A percentile compares a stretch with the other conserved stretches of the same genome.
These are phyloP conservation scores for Stictocephala bisonia DNA, from an alignment of 2,888 invertebrate species.

Conservation along the genomic window DNA sequence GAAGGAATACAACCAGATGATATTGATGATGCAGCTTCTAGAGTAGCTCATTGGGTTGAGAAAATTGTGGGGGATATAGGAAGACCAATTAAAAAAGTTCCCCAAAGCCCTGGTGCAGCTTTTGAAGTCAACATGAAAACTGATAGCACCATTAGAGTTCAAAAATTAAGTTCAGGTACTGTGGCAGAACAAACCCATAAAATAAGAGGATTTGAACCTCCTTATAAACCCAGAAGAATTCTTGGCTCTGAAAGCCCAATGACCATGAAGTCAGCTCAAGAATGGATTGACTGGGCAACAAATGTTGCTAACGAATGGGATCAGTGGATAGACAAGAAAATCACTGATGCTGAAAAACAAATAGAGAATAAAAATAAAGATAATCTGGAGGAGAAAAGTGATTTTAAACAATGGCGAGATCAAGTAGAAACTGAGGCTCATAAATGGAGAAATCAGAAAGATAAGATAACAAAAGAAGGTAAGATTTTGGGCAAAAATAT, in stretches of 20 bases:
- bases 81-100: background rate
- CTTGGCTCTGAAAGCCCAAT: constrained; percentile 21
- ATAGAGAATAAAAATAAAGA: background rate
- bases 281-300: constrained; percentile 52
- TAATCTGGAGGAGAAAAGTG: background rate
- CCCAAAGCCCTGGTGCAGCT: constrained; percentile 2
- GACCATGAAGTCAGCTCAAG: constrained; percentile 9
- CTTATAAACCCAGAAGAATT: constrained; percentile 7
- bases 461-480: constrained; percentile 22
- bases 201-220: constrained; percentile 3
- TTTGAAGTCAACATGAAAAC: constrained; percentile 29
- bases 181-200: constrained; percentile 1
- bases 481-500: constrained; percentile 32
- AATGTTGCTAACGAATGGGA: constrained; percentile 51
- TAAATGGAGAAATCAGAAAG: constrained; percentile 31
- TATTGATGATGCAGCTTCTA: constrained; percentile 27
- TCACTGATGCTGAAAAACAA: constrained; percentile 26
- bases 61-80: background rate
- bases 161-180: constrained; percentile 28
- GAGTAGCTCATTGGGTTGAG: constrained; percentile 17
- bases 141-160: constrained; percentile 8
- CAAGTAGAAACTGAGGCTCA: background rate
- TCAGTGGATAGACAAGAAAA: constrained; percentile 47
- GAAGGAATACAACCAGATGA: background rate
- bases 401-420: constrained; percentile 18